These are phyloP conservation scores for Varecia variegata DNA, from an alignment of 2,797 vertebrate genomes.

Conservation along the genomic window DNA sequence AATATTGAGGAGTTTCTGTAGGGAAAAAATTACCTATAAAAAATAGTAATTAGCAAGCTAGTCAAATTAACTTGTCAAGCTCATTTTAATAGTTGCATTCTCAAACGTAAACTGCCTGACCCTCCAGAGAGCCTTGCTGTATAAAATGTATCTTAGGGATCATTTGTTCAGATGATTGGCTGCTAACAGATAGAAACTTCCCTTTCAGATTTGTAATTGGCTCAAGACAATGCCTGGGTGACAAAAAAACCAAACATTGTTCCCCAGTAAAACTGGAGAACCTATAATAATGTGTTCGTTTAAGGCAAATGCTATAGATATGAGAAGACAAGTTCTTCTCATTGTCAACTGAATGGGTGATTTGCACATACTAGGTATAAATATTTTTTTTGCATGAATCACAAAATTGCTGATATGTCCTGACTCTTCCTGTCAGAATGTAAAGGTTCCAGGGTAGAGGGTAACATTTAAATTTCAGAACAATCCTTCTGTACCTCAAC, in stretches of 20 bases:
- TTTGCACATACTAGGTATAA: not conserved
- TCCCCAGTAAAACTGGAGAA: not conserved
- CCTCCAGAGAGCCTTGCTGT: not conserved
- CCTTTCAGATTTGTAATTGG: not conserved
- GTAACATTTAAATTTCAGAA: not conserved
- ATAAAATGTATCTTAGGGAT: not conserved
- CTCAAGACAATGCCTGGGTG: not conserved
- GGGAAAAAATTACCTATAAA: not conserved
- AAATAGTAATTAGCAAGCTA: not conserved
- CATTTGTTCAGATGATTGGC: not conserved
- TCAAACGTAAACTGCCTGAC: not conserved
- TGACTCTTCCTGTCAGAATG: not conserved
- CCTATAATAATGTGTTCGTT: not conserved
- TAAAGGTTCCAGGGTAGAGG: not conserved
- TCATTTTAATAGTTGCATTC: not conserved
- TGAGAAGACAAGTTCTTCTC: not conserved
- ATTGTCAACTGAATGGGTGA: not conserved
- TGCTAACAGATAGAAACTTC: not conserved
- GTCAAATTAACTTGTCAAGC: not conserved
- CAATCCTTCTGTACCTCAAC: not conserved
- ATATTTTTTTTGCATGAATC: not conserved
- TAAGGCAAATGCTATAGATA: not conserved
- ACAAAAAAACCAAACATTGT: not conserved
- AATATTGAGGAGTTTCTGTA: not conserved
- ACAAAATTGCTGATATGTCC: not conserved